A percentile compares a stretch with the other conserved stretches of the same genome.
These are phyloP conservation scores for Lagocephalus sceleratus DNA, from an alignment of 2,797 vertebrate genomes.

Conservation along the genomic window DNA sequence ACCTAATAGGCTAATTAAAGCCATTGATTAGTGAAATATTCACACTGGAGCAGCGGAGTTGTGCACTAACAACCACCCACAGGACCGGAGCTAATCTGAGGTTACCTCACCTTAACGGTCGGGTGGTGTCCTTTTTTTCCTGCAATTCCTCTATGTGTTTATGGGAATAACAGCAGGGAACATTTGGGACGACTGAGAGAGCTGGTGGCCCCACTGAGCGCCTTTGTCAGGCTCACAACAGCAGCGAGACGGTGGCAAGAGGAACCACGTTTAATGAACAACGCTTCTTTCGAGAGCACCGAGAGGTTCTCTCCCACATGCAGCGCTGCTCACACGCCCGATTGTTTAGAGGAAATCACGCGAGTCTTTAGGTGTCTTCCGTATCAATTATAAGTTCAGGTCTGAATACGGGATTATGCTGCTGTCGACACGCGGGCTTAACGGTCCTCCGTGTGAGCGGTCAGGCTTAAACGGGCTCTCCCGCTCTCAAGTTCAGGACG, in stretches of 20 bases:
- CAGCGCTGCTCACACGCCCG: constrained; percentile 15
- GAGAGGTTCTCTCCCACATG: constrained; percentile 23
- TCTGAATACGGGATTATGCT: neutral
- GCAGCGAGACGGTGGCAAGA: constrained; percentile 38
- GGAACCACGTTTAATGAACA: constrained; percentile 49
- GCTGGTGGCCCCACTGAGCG: constrained; percentile 39
- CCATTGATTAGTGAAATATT: constrained; percentile 68
- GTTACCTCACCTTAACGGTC: constrained; percentile 39
- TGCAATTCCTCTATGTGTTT: constrained; percentile 10
- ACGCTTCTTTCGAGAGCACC: constrained; percentile 20
- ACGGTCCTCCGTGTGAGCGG: neutral
- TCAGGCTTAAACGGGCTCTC: constrained; percentile 28
- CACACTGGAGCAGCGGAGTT: constrained; percentile 57
- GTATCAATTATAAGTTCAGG: neutral
- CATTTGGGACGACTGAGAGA: constrained; percentile 26
- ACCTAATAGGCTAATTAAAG: constrained; percentile 71
- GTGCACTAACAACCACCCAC: constrained; percentile 50
- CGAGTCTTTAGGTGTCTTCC: too few species aligned
- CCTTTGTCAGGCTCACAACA: constrained; percentile 50
- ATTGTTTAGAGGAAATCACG: neutral
- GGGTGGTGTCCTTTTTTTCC: constrained; percentile 45
- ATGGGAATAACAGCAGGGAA: constrained; percentile 25
- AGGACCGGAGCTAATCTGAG: constrained; percentile 47
- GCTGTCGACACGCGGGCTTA: too few species aligned
- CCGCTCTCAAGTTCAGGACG: constrained; percentile 10